phyloP scores from a whole-genome alignment of 2,797 vertebrate genomes.

The Epinephelus malabaricus region DNA sequence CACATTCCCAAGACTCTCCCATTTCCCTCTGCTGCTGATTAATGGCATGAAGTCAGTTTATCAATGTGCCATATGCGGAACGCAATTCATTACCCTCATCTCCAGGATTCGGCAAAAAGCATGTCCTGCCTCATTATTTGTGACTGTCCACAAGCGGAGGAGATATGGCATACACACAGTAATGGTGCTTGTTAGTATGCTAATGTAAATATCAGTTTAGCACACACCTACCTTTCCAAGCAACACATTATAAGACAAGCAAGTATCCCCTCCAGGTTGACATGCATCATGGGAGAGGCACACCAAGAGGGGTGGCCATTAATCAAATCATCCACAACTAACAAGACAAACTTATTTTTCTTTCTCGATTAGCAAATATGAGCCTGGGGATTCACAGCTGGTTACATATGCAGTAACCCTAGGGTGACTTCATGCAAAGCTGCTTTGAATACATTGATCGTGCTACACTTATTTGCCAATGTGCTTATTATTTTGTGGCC shows the following conservation, averaged over 20 bases:
- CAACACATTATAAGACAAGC: conserved; percentile 64
- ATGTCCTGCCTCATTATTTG: conserved; percentile 64
- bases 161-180: conserved; percentile 32
- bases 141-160: conserved; percentile 39
- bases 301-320: conserved; percentile 59
- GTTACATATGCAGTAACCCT: conserved; percentile 57
- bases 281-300: conserved; percentile 69
- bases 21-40: conserved; percentile 85
- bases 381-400: conserved; percentile 61
- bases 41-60: conserved; percentile 87
- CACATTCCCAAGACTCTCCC: conserved; percentile 81
- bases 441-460: conserved; percentile 58
- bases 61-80: conserved; percentile 84
- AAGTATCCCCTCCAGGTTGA: conserved; percentile 67
- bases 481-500: conserved; percentile 40
- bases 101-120: conserved; percentile 72
- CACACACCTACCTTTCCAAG: conserved; percentile 75
- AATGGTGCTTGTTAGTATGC: conserved; percentile 86
- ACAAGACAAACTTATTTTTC: conserved; percentile 70
- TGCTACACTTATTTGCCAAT: conserved; percentile 39
- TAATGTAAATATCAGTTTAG: conserved; percentile 87
- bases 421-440: conserved; percentile 42
- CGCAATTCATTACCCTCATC: conserved; percentile 89
- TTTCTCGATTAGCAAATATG: conserved; percentile 58
- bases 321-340: conserved; percentile 77